These are phyloP conservation scores for Drosophila orena DNA, from an alignment of 1,140 invertebrate species.

Conservation along the genomic window DNA sequence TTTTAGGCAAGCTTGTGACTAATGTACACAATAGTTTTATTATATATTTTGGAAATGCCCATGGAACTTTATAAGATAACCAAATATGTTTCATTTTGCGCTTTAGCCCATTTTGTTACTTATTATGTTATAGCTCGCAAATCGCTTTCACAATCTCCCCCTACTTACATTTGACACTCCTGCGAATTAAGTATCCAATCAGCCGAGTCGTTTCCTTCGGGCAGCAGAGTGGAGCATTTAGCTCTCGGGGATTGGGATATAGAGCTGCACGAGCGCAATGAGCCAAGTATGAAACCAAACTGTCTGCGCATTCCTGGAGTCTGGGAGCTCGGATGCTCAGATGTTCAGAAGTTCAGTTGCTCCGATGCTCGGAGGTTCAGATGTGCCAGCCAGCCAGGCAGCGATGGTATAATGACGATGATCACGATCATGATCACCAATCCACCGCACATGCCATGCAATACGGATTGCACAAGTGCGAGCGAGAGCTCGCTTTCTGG, in stretches of 20 bases:
- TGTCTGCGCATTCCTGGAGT: conserved; percentile 70
- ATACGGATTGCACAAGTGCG: conserved; percentile 27
- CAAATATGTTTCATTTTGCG: no score
- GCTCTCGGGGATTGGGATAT: conserved; percentile 26
- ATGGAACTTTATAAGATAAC: neutral
- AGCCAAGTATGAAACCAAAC: conserved; percentile 79
- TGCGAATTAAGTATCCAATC: conserved; percentile 6
- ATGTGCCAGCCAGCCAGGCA: conserved; percentile 50
- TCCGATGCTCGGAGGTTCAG: conserved; percentile 1
- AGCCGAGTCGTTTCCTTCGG: conserved; percentile 1
- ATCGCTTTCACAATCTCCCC: neutral
- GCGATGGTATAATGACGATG: conserved; percentile 32
- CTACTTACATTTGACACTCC: conserved; percentile 17
- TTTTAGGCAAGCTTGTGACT: neutral
- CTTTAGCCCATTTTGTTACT: no score
- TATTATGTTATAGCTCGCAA: no score
- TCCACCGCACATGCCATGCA: conserved; percentile 24
- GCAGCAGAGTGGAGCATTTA: conserved; percentile 20
- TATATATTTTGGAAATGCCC: neutral
- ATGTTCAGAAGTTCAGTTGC: no score
- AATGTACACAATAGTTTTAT: neutral
- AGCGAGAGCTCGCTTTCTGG: conserved; percentile 50
- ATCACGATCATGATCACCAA: conserved; percentile 51
- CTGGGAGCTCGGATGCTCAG: conserved; percentile 43
- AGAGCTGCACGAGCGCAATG: conserved; percentile 75